Percentiles rank a stretch among this genome's conserved stretches.
Evolutionary conservation across 1,140 invertebrate genomes (phyloP).

Genomic region (Bombus vancouverensis): DNA sequence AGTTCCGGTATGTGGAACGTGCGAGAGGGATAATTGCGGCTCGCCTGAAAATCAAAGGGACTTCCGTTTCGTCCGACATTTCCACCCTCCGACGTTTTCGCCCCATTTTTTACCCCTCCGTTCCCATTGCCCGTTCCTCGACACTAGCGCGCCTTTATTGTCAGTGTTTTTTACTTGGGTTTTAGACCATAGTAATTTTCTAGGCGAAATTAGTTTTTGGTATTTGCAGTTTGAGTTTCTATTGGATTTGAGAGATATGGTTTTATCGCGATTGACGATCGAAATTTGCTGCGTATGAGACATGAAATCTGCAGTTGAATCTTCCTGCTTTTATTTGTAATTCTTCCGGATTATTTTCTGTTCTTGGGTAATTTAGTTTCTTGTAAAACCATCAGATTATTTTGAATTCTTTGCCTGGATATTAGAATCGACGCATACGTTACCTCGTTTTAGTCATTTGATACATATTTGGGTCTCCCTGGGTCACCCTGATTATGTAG

Average conservation of each 20-base stretch:
- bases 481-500: not conserved
- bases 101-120: constrained; percentile 16
- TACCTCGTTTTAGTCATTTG: too few species aligned
- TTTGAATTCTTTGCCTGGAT: too few species aligned
- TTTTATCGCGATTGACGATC: not conserved
- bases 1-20: constrained; percentile 58
- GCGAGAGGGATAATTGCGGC: constrained; percentile 63
- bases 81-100: constrained; percentile 27
- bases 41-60: constrained; percentile 67
- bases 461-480: too few species aligned
- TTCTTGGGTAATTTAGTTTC: too few species aligned
- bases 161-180: not conserved
- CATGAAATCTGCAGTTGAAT: not conserved
- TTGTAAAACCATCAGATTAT: too few species aligned
- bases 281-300: not conserved
- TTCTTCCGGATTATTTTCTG: too few species aligned
- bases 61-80: constrained; percentile 56
- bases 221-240: not conserved
- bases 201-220: not conserved
- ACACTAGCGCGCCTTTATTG: not conserved
- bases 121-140: not conserved
- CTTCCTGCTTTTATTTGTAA: too few species aligned
- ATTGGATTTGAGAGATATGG: not conserved
- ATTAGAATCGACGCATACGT: too few species aligned
- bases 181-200: not conserved